A percentile compares a stretch with the other conserved stretches of the same genome.
Conservation (phyloP, 2,113 vertebrate species). For the Oreochromis niloticus region DNA sequence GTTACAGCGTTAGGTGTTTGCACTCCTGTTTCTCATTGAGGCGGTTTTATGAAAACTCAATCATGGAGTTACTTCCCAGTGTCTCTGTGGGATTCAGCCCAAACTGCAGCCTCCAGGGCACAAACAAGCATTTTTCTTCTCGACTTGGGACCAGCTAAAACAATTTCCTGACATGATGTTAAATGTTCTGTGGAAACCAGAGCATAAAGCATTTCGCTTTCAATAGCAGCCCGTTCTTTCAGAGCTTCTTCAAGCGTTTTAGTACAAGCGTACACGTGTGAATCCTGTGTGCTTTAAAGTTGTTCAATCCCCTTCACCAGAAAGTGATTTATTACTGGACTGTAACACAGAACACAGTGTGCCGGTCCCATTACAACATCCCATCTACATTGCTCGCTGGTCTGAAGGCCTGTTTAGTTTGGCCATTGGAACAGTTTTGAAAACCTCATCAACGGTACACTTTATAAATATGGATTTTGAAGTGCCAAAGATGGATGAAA, state of each 20-base stretch:
- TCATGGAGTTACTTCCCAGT: neutral
- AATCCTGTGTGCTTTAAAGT: conserved; percentile 54
- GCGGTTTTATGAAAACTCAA: neutral
- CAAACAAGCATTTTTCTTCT: conserved; percentile 39
- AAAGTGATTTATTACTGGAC: conserved; percentile 52
- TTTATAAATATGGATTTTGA: conserved; percentile 28
- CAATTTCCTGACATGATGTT: conserved; percentile 64
- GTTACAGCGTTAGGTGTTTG: neutral
- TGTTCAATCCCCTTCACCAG: conserved; percentile 20
- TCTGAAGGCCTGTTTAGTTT: conserved; percentile 44
- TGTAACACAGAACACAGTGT: conserved; percentile 40
- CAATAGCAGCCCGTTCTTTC: conserved; percentile 40
- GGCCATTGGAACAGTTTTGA: conserved; percentile 13
- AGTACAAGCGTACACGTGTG: conserved; percentile 13
- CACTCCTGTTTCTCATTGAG: neutral
- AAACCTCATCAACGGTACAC: conserved; percentile 6
- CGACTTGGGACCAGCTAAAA: conserved; percentile 46
- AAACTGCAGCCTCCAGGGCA: conserved; percentile 8
- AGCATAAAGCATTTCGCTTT: conserved; percentile 51
- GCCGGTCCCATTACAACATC: conserved; percentile 37
- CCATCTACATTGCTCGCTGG: neutral
- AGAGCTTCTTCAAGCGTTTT: conserved; percentile 24
- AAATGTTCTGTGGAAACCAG: conserved; percentile 53
- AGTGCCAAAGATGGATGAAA: neutral
- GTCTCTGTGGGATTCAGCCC: neutral